These are phyloP conservation scores for Saccopteryx bilineata DNA, from an alignment of 2,113 vertebrate genomes.

Conservation along the genomic window DNA sequence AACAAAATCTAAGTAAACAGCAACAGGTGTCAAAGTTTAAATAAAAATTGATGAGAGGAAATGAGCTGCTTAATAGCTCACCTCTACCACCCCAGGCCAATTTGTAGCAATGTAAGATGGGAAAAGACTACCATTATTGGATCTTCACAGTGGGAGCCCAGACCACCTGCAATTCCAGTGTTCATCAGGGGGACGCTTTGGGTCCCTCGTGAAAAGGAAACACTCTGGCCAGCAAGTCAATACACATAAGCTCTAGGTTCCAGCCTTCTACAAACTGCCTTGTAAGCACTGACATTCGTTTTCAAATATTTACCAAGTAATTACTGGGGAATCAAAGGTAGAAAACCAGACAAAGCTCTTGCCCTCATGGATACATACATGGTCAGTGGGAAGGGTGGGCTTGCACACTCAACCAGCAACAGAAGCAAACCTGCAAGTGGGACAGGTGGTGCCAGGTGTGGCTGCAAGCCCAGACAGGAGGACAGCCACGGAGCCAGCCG, in stretches of 20 bases:
- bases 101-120: not conserved
- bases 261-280: not conserved
- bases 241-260: not conserved
- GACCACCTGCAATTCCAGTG: not conserved
- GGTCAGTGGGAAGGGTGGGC: not conserved
- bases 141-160: not conserved
- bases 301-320: not conserved
- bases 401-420: not conserved
- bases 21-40: not conserved
- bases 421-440: not conserved
- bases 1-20: slow-evolving; percentile 28
- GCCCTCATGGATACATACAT: not conserved
- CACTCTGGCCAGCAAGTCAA: not conserved
- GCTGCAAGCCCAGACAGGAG: not conserved
- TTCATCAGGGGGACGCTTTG: not conserved
- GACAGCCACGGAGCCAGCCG: not conserved
- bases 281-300: not conserved
- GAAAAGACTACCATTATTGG: not conserved
- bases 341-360: not conserved
- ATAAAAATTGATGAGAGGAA: not conserved
- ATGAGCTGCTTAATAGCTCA: not conserved
- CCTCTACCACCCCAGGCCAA: no score
- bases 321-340: not conserved
- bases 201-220: not conserved
- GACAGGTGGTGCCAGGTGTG: not conserved